These are phyloP conservation scores for Potorous gilbertii DNA, from an alignment of 2,797 vertebrate genomes.

Conservation along the genomic window DNA sequence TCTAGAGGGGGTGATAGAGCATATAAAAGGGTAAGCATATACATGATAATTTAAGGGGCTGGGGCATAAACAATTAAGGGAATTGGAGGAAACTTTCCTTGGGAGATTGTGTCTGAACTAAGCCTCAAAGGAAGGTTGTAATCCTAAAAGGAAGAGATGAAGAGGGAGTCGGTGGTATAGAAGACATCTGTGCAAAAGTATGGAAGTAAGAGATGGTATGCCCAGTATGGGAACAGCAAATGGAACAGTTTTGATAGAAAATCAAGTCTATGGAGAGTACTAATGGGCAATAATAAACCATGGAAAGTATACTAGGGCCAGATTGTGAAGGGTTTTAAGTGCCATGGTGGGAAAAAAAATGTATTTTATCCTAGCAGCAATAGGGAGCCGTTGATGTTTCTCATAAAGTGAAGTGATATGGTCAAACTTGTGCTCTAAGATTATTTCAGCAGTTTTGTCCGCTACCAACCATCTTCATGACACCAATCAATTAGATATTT, in stretches of 20 bases:
- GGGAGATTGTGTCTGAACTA: neutral
- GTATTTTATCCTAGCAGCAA: neutral
- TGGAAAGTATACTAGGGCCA: neutral
- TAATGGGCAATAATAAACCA: neutral
- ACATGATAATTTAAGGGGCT: too few species aligned
- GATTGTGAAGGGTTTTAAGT: neutral
- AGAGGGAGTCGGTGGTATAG: too few species aligned
- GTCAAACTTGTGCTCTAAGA: too few species aligned
- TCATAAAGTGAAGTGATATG: too few species aligned
- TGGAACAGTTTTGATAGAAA: neutral
- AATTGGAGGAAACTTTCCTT: neutral
- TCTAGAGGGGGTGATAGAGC: neutral
- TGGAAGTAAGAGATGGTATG: neutral
- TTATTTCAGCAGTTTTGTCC: neutral
- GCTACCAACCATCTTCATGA: neutral
- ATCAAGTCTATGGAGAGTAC: neutral
- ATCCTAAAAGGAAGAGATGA: neutral
- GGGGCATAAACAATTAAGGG: neutral
- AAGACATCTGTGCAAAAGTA: neutral
- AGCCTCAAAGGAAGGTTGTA: neutral
- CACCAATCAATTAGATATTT: conserved; percentile 11
- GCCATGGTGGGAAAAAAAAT: neutral
- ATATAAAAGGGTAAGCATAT: too few species aligned
- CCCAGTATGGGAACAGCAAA: neutral
- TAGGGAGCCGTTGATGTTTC: neutral